Percentiles rank a stretch among this genome's conserved stretches.
Conservation (phyloP, 1,140 invertebrate species). For the Geopemphigus sp. region DNA sequence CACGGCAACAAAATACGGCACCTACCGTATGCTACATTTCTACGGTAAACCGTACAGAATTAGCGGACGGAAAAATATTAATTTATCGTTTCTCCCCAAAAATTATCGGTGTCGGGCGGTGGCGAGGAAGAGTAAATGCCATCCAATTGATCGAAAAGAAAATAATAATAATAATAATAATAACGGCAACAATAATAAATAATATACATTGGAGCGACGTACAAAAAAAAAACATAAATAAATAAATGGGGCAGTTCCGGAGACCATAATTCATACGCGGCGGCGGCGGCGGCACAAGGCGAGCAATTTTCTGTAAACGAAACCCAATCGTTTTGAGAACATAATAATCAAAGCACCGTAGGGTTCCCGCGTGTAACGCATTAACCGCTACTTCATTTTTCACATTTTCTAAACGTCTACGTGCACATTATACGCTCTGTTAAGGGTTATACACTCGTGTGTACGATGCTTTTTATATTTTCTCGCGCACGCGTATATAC, state of each 20-base stretch:
- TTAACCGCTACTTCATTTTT: constrained; percentile 50
- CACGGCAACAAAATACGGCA: neutral
- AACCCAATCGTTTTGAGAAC: constrained; percentile 49
- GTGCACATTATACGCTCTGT: constrained; percentile 34
- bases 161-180: constrained; percentile 39
- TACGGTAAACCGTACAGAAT: constrained; percentile 20
- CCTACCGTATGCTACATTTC: constrained; percentile 37
- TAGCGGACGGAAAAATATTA: constrained; percentile 33
- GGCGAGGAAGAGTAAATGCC: constrained; percentile 28
- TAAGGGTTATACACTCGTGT: neutral
- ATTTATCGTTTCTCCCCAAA: constrained; percentile 37
- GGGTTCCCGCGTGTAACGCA: constrained; percentile 44
- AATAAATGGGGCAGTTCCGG: constrained; percentile 48
- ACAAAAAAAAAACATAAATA: constrained; percentile 28
- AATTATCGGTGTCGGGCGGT: constrained; percentile 6
- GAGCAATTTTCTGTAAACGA: constrained; percentile 49
- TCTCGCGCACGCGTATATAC: neutral
- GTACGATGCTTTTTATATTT: neutral
- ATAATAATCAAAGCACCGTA: constrained; percentile 49
- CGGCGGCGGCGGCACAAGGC: constrained; percentile 23
- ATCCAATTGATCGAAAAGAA: constrained; percentile 45
- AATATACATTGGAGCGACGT: constrained; percentile 19
- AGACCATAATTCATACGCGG: constrained; percentile 40
- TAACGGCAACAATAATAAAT: constrained; percentile 33
- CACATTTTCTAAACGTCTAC: constrained; percentile 48